Percentiles rank a stretch among this genome's conserved stretches.
Evolutionary conservation across 2,113 vertebrate species (phyloP).

Genomic region (Dipodomys stephensi): DNA sequence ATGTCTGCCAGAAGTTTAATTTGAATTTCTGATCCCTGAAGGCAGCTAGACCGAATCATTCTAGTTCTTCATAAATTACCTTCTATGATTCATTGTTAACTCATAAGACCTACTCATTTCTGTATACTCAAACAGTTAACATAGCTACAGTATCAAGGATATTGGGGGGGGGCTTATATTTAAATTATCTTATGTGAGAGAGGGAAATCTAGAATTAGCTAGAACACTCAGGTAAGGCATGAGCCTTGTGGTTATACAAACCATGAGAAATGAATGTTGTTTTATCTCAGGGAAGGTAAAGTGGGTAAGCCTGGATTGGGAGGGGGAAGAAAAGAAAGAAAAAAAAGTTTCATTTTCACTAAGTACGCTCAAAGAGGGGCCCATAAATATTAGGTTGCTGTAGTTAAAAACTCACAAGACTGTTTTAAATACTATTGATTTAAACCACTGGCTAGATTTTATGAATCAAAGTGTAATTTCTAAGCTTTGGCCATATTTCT

Average conservation of each 20-base stretch:
- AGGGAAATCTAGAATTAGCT: conserved; percentile 84
- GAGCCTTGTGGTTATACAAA: conserved; percentile 70
- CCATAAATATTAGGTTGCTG: conserved; percentile 88
- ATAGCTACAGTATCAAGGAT: conserved; percentile 81
- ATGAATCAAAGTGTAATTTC: conserved; percentile 91
- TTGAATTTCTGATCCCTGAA: conserved; percentile 88
- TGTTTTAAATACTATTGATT: conserved; percentile 94
- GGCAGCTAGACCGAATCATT: conserved; percentile 87
- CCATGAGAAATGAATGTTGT: conserved; percentile 84
- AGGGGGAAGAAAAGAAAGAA: neutral
- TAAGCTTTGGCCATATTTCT: conserved; percentile 90
- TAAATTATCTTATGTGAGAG: conserved; percentile 81
- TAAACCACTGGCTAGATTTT: conserved; percentile 91
- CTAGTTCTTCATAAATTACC: conserved; percentile 86
- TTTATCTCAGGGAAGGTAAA: conserved; percentile 77
- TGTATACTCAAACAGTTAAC: conserved; percentile 85
- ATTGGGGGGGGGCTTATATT: conserved; percentile 80
- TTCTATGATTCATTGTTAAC: conserved; percentile 89
- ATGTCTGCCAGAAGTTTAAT: conserved; percentile 88
- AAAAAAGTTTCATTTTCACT: conserved; percentile 86
- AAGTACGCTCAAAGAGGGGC: conserved; percentile 85
- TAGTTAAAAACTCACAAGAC: conserved; percentile 91
- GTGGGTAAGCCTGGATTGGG: conserved; percentile 76
- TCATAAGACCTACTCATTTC: conserved; percentile 85
- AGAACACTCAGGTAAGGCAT: conserved; percentile 78